Evolutionary conservation across 30 jellyfish, hydroid and myxozoan genomes (phyloP).

Genomic region (Hydra vulgaris): DNA sequence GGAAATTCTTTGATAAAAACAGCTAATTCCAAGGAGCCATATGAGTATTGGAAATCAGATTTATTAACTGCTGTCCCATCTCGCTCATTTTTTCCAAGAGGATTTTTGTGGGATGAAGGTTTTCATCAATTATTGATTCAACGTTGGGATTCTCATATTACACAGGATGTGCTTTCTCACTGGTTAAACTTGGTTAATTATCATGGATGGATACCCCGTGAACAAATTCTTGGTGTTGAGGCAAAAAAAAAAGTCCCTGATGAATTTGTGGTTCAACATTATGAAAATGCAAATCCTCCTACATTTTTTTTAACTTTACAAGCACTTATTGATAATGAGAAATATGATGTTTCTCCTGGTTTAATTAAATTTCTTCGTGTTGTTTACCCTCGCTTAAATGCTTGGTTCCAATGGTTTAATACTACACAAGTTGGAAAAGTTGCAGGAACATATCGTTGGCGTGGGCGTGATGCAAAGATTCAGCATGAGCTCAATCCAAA

Average conservation of each 20-base stretch:
- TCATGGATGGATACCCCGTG: slow-evolving; percentile 97
- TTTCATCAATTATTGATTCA: slow-evolving; percentile 77
- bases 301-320: slow-evolving; percentile 74
- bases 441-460: slow-evolving; percentile 78
- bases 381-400: slow-evolving; percentile 52
- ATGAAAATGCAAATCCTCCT: slow-evolving; percentile 96
- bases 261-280: slow-evolving; percentile 87
- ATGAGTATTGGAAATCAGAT: slow-evolving; percentile 59
- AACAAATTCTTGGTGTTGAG: slow-evolving; percentile 85
- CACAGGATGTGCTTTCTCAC: slow-evolving; percentile 61
- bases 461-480: slow-evolving; percentile 74
- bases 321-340: slow-evolving; percentile 47
- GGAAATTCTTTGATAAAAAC: slow-evolving; percentile 69
- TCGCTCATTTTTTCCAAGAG: slow-evolving; percentile 93
- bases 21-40: slow-evolving; percentile 52
- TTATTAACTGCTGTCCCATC: slow-evolving; percentile 91
- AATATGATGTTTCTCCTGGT: slow-evolving; percentile 36
- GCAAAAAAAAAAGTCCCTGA: slow-evolving; percentile 90
- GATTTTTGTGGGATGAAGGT: slow-evolving; percentile 98
- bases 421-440: slow-evolving; percentile 60
- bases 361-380: slow-evolving; percentile 40
- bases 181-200: slow-evolving; percentile 86
- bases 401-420: slow-evolving; percentile 86
- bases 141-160: slow-evolving; percentile 75
- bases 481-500: slow-evolving; percentile 76